These are phyloP conservation scores for Limosa lapponica DNA, from an alignment of 2,797 vertebrate genomes.

Conservation along the genomic window DNA sequence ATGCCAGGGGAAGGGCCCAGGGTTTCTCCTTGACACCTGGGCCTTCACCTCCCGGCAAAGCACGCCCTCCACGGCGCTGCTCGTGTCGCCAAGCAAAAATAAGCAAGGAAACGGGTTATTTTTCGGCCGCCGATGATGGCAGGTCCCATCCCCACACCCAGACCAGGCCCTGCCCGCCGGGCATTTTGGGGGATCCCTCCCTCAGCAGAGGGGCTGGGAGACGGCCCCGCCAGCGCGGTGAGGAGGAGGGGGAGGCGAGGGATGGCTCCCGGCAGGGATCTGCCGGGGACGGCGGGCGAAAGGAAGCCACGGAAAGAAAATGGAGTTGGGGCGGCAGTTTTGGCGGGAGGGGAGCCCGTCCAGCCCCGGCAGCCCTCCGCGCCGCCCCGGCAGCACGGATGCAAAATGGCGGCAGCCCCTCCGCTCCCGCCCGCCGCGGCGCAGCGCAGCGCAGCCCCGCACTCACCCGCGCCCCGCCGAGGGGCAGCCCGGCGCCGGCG, in stretches of 20 bases:
- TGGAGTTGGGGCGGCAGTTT: background rate
- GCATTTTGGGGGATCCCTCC: background rate
- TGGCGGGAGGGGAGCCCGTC: background rate
- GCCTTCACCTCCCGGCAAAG: background rate
- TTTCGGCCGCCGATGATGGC: background rate
- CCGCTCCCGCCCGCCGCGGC: background rate
- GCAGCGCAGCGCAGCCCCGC: background rate
- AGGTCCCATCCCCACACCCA: background rate
- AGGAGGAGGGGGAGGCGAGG: no score
- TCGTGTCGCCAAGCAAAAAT: accelerated
- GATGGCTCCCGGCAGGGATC: background rate
- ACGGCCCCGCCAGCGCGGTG: no score
- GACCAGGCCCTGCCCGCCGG: background rate
- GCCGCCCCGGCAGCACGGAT: background rate
- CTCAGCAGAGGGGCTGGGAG: background rate
- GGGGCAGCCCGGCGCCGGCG: background rate
- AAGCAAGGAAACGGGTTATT: no score
- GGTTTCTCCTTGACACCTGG: background rate
- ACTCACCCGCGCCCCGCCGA: background rate
- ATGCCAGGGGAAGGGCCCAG: accelerated
- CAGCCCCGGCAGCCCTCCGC: background rate
- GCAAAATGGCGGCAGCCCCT: background rate
- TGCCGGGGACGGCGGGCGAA: background rate
- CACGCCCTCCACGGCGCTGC: accelerated
- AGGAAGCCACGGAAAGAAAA: background rate